Evolutionary conservation across 2,797 vertebrate genomes (phyloP).

Genomic region (Onychomys leucogaster): DNA sequence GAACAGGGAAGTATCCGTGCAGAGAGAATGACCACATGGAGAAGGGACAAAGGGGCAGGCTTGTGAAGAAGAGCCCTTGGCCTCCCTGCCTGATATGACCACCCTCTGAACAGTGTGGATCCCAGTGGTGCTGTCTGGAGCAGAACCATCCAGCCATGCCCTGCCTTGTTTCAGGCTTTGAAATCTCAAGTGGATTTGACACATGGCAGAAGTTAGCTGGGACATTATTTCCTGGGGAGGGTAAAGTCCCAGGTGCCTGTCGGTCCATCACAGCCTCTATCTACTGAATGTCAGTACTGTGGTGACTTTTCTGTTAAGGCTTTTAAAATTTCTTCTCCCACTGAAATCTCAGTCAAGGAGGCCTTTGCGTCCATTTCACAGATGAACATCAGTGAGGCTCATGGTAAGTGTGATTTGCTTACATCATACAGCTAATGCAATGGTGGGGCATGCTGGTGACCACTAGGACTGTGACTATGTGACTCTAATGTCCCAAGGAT

Average conservation of each 20-base stretch:
- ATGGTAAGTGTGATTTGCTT: not conserved
- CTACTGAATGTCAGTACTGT: not conserved
- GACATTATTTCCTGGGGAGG: not conserved
- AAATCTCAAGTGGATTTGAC: not conserved
- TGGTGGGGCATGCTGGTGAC: not conserved
- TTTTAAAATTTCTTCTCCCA: not conserved
- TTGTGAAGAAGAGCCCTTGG: not conserved
- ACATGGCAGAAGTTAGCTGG: not conserved
- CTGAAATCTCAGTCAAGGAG: not conserved
- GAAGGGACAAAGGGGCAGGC: not conserved
- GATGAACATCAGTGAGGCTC: not conserved
- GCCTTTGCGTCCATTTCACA: not conserved
- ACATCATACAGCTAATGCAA: no score
- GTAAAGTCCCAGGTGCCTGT: no score
- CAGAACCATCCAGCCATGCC: not conserved
- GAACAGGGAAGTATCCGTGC: not conserved
- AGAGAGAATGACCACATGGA: not conserved
- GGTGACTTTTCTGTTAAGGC: not conserved
- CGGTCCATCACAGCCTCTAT: not conserved
- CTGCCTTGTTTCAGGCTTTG: not conserved
- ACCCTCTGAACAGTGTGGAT: not conserved
- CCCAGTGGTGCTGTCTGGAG: not conserved
- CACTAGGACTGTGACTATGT: not conserved
- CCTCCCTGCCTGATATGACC: not conserved
- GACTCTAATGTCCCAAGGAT: not conserved